A percentile compares a stretch with the other conserved stretches of the same genome.
Evolutionary conservation across 2,113 vertebrate genomes (phyloP).

Genomic region (Poicephalus meyeri): DNA sequence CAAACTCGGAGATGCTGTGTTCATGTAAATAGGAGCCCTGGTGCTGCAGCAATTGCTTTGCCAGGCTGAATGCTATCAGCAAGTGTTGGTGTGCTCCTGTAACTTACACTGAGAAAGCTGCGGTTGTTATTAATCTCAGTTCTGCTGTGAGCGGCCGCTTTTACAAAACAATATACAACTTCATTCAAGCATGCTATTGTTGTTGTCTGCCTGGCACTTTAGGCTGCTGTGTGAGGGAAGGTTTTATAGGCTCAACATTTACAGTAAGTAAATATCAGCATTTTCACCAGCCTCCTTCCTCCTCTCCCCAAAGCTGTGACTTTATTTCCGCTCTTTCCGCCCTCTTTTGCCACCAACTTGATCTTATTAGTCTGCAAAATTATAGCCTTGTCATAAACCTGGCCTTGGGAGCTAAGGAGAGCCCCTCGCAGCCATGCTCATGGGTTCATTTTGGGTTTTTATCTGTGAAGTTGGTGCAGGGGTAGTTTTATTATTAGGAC

Average conservation of each 20-base stretch:
- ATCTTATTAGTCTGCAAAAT: slow-evolving; percentile 31
- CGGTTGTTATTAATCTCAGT: neutral
- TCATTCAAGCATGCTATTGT: neutral
- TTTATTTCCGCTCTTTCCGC: neutral
- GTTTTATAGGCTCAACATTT: neutral
- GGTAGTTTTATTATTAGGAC: neutral
- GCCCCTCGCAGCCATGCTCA: neutral
- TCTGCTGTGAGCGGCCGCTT: neutral
- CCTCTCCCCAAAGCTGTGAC: neutral
- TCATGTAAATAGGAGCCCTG: rapidly evolving
- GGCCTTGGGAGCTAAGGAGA: neutral
- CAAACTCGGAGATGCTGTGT: rapidly evolving
- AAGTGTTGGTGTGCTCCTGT: neutral
- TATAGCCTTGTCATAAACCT: neutral
- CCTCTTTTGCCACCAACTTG: neutral
- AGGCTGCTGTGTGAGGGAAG: neutral
- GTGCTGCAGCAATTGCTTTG: rapidly evolving
- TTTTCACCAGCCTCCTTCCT: slow-evolving; percentile 1
- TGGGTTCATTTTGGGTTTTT: slow-evolving; percentile 3
- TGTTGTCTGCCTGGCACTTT: neutral
- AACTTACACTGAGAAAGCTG: neutral
- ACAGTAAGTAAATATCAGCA: slow-evolving; percentile 11
- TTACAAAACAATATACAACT: neutral
- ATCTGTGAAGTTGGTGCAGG: neutral
- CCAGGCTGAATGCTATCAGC: neutral